Evolutionary conservation across 1,140 invertebrate species (phyloP), one percentile per base, ranked within the genome.

Genomic region (Drosophila virilis): DNA sequence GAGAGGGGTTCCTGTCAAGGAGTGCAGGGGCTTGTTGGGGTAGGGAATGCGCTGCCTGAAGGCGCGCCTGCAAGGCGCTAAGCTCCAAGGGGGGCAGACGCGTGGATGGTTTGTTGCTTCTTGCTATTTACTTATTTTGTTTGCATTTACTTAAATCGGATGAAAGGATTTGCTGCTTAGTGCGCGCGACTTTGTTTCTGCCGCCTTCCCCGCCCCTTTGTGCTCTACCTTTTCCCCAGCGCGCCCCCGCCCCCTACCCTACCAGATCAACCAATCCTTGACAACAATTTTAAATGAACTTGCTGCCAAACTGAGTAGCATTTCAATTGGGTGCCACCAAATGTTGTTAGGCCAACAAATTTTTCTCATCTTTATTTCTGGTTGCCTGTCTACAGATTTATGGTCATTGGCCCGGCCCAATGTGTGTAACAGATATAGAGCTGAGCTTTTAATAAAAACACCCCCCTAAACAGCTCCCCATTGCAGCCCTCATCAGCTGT

Each of bases 121-220:
- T 88, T 88, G 84, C 84, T 89, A 89, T 88, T 88, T 88, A 88
- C 84, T 88, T 88, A 89, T 88, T 89, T 88, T 88, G 84, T 88
- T 88, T 88, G 84, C 84, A 88, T 88, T 88, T 88, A 88, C 84
- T 88, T 88, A 88, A 88, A 88, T 88, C 84, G 84, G 84, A 88
- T 88, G 84, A 88, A 88, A 82, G 84, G 84, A 88, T 88, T 88
- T 88, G 85, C 84, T 88, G 80, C 83, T 88, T 89, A 89, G 84
- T 79, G 76, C 50, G 79, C 69, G 80, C 76, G 80, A 88, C 79
- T 82, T 81, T 79, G 60, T 68, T 51, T 73, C 66, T 45, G 55
- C 64, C 33, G 6, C 12, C 48, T 22, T 28, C 72, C 32, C 58
- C 10, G 33, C 42, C 33, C 28, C 9, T 13, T 8, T 4, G 15